A percentile compares a stretch with the other conserved stretches of the same genome.
Conservation (phyloP, 1,140 invertebrate genomes). For the Drosophila funebris region DNA sequence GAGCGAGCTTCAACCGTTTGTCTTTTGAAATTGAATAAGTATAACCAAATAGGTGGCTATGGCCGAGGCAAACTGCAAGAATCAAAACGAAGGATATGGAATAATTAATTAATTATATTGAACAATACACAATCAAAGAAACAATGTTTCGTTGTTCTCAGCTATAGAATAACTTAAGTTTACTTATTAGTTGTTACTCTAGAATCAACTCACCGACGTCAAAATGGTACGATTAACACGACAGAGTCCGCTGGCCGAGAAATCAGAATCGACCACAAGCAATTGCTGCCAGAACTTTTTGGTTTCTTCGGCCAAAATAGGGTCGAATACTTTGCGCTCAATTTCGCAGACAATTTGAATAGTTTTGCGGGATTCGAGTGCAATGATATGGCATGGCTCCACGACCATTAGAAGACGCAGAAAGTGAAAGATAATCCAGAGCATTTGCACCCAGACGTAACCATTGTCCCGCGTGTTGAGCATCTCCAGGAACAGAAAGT, state of each 20-base stretch:
- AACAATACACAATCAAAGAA: too few species aligned
- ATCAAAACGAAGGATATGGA: slow-evolving; percentile 5
- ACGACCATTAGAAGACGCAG: slow-evolving; percentile 87
- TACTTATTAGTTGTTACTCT: too few species aligned
- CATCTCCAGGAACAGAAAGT: slow-evolving; percentile 88
- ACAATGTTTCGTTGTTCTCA: too few species aligned
- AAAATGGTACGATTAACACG: slow-evolving; percentile 86
- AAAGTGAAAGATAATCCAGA: slow-evolving; percentile 88
- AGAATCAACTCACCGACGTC: slow-evolving; percentile 86
- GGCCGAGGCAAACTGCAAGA: slow-evolving; percentile 86
- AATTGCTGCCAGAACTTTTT: slow-evolving; percentile 88
- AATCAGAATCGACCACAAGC: slow-evolving; percentile 86
- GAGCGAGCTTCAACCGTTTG: slow-evolving; percentile 79
- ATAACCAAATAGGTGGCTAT: slow-evolving; percentile 90
- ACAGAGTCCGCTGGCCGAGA: slow-evolving; percentile 88
- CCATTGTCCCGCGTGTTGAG: slow-evolving; percentile 79
- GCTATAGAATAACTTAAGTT: too few species aligned
- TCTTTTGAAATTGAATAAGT: slow-evolving; percentile 88
- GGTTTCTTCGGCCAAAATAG: slow-evolving; percentile 81
- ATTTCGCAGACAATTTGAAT: slow-evolving; percentile 79
- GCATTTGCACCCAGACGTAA: slow-evolving; percentile 85
- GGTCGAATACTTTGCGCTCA: slow-evolving; percentile 68
- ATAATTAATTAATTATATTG: not conserved
- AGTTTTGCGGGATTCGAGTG: slow-evolving; percentile 73
- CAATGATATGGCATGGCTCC: slow-evolving; percentile 87